phyloP scores from a whole-genome alignment of 1,140 invertebrate genomes.

The Cepaea nemoralis region DNA sequence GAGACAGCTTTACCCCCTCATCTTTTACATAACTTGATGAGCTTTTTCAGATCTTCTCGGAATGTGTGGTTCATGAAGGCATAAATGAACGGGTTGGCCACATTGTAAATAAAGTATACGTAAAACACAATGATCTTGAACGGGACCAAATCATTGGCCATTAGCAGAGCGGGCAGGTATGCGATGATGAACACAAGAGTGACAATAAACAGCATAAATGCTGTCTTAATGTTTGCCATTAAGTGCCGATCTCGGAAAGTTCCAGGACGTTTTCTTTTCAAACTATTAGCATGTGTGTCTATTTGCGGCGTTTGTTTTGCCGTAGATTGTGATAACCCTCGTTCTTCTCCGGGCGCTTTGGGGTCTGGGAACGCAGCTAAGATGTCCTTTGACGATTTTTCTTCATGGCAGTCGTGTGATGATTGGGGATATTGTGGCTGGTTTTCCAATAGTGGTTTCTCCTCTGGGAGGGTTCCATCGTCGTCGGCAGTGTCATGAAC shows the following conservation, averaged over 20 bases:
- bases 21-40: constrained; percentile 41
- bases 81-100: constrained; percentile 55
- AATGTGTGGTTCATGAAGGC: constrained; percentile 52
- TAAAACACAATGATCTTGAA: constrained; percentile 55
- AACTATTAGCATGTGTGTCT: not conserved
- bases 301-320: not conserved
- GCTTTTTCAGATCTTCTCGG: constrained; percentile 52
- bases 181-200: constrained; percentile 59
- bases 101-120: constrained; percentile 60
- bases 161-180: constrained; percentile 54
- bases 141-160: constrained; percentile 50
- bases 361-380: not conserved
- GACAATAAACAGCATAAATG: constrained; percentile 58
- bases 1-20: too few species aligned
- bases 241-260: constrained; percentile 43
- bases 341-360: too few species aligned
- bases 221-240: constrained; percentile 56
- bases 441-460: constrained; percentile 26
- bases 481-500: not conserved
- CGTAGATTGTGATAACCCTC: not conserved
- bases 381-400: too few species aligned
- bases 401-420: too few species aligned
- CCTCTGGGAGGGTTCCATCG: not conserved
- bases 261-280: constrained; percentile 26
- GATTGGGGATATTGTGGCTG: too few species aligned